phyloP scores from a whole-genome alignment of 2,113 vertebrate genomes.

The Charadrius vociferus region DNA sequence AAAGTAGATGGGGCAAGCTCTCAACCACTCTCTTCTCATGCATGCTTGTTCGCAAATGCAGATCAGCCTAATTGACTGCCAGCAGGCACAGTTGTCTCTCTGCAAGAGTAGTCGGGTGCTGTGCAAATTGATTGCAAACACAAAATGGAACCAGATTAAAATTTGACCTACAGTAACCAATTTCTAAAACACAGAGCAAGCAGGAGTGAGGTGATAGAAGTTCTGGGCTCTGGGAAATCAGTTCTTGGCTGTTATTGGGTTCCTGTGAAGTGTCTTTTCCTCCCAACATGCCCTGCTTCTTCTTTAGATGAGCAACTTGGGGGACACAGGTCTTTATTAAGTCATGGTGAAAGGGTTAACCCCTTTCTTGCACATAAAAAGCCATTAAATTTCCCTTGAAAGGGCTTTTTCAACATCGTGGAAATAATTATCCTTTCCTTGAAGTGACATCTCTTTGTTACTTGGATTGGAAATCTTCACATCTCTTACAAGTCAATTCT shows the following conservation, averaged over 20 bases:
- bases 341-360: neutral
- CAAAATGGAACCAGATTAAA: slow-evolving; percentile 17
- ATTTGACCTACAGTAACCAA: neutral
- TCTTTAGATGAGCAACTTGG: neutral
- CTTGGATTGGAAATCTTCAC: neutral
- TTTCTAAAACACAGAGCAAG: neutral
- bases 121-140: neutral
- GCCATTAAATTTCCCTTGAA: neutral
- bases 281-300: neutral
- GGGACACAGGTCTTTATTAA: neutral
- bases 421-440: neutral
- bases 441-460: neutral
- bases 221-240: neutral
- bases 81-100: slow-evolving; percentile 15
- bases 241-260: neutral
- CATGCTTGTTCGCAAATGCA: neutral
- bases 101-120: neutral
- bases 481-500: neutral
- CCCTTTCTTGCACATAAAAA: neutral
- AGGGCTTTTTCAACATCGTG: neutral
- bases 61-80: slow-evolving; percentile 45
- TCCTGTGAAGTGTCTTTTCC: neutral
- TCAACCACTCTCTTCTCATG: neutral
- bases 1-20: neutral
- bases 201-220: neutral